phyloP scores from a whole-genome alignment of 2,113 vertebrate species.

The Sinocyclocheilus grahami region DNA sequence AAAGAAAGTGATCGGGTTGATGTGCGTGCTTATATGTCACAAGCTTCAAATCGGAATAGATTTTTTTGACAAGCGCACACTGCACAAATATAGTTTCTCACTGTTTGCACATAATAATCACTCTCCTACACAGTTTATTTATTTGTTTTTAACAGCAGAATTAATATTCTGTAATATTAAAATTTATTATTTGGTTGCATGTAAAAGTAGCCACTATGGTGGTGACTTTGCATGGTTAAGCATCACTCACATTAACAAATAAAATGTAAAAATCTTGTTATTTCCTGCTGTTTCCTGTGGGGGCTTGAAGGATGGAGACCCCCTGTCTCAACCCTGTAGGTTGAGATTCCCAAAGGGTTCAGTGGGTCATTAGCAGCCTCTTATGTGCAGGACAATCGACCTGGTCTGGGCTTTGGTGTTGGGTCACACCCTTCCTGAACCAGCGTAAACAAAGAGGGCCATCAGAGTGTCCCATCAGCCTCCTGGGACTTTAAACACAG shows the following conservation, averaged over 20 bases:
- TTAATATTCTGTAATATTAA: too few relatives aligned
- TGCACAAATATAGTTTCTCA: too few relatives aligned
- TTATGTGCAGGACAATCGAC: constrained; percentile 29
- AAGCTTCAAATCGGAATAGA: too few relatives aligned
- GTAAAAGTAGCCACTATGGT: too few relatives aligned
- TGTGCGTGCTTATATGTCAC: too few relatives aligned
- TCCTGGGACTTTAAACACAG: constrained; percentile 32
- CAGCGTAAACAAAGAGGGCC: constrained; percentile 55
- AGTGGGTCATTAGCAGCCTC: constrained; percentile 33
- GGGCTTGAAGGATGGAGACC: constrained; percentile 35
- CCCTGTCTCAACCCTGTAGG: constrained; percentile 15
- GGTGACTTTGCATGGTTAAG: neutral
- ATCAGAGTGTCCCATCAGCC: constrained; percentile 51
- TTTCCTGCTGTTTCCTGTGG: constrained; percentile 42
- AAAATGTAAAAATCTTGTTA: constrained; percentile 10
- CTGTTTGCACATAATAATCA: too few relatives aligned
- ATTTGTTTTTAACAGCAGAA: too few relatives aligned
- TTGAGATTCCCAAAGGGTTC: constrained; percentile 32
- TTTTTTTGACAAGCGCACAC: too few relatives aligned
- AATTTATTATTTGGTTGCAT: too few relatives aligned
- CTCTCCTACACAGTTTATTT: too few relatives aligned
- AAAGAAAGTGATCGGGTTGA: too few relatives aligned
- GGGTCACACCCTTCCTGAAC: constrained; percentile 57
- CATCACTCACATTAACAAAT: neutral
- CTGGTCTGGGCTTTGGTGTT: constrained; percentile 34